A percentile compares a stretch with the other conserved stretches of the same genome.
Evolutionary conservation across 23 tunicate species (phyloP).

Genomic region (Diplosoma virens): DNA sequence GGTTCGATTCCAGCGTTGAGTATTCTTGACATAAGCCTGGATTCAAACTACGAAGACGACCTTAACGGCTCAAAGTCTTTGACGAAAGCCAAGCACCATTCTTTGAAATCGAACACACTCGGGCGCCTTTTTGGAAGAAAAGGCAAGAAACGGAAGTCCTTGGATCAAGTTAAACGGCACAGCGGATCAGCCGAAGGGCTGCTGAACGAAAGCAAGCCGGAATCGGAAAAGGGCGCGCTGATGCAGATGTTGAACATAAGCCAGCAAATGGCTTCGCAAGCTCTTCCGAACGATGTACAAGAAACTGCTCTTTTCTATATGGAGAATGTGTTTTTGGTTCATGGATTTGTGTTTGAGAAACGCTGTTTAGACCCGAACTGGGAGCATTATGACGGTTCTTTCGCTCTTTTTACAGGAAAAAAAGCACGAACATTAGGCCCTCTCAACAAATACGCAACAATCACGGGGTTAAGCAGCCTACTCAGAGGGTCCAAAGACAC

Average conservation of each 20-base stretch:
- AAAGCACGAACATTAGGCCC: background rate
- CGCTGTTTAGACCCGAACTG: too few relatives aligned
- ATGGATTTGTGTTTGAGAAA: background rate
- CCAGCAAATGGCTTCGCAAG: background rate
- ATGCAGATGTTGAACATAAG: background rate
- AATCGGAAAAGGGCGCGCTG: background rate
- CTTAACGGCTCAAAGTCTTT: too few relatives aligned
- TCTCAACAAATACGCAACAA: background rate
- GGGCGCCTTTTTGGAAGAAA: constrained; percentile 36
- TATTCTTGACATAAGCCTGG: constrained; percentile 8
- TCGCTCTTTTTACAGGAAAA: background rate
- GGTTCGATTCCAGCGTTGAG: background rate
- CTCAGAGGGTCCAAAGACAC: background rate
- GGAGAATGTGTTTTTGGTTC: constrained; percentile 2
- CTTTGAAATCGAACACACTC: constrained; percentile 35
- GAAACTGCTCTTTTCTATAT: background rate
- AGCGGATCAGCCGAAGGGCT: background rate
- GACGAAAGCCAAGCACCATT: background rate
- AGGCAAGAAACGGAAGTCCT: constrained; percentile 25
- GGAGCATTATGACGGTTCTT: background rate
- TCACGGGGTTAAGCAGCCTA: background rate
- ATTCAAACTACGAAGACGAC: constrained; percentile 23
- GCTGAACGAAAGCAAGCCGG: background rate
- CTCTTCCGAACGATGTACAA: background rate
- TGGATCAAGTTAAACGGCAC: background rate